Evolutionary conservation across 2,888 invertebrate genomes (phyloP), one percentile per base, ranked within the genome.

Genomic region (Empis livida): DNA sequence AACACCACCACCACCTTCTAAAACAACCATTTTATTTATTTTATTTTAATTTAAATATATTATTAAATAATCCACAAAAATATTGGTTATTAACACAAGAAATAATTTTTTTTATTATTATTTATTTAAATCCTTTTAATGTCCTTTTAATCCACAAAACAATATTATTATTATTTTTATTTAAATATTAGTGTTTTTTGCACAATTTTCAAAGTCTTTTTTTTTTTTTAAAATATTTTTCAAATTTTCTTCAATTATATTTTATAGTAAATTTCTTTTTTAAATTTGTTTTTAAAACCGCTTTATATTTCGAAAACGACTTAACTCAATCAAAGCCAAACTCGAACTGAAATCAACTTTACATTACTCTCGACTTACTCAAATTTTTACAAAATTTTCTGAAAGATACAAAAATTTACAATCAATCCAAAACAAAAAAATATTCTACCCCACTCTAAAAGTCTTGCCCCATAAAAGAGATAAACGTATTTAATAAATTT

Each of bases 1-100:
- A 80, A 92, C 84, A 76, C 83, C 84, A 73, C 84, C 83, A 75
- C 86, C 84, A 74, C 86, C 84, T 80, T 90, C 89, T 73, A 90
- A 78, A 71, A 90, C 89, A 76, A 89, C 89, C 90, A 90, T 90
- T 50, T 56, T 55, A 17, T 23, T 45, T 44, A 35, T 15, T 43
- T 35, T 49, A 20, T 35, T 35, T 10, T 13, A 32, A 40, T 51
- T 51, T 51, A 47, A 31, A 9, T 27, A 30, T 39, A 46, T 27
- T 27, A 27, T 27, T 27, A 27, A 27, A 27, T 27, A 27, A 6
- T 27, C 23, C 23, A 27, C 23, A 27, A 27, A 27, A 27, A 8
- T 27, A 27, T 27, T 27, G 23, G 8, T 27, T 27, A 27, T 27
- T 9, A n/a, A n/a, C n/a, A n/a, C 23, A 27, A 27, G 9, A 27